These are phyloP conservation scores for Hesperophylax magnus DNA, from an alignment of 1,140 invertebrate genomes.

Conservation along the genomic window DNA sequence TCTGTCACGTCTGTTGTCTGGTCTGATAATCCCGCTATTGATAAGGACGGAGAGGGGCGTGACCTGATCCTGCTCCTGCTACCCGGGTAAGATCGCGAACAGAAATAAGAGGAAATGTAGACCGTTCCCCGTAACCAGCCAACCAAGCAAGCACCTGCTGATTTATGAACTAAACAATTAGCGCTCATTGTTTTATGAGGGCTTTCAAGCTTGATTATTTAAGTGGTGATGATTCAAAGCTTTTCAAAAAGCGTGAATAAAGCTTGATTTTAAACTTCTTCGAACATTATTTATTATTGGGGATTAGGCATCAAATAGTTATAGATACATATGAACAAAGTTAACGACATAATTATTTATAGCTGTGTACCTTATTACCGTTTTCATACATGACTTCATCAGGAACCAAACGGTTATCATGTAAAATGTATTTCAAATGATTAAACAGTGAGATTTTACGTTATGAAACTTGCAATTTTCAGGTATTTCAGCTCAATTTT, in stretches of 20 bases:
- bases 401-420: too few relatives aligned
- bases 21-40: slow-evolving; percentile 29
- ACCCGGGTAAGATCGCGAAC: neutral
- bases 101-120: neutral
- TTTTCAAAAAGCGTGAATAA: neutral
- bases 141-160: neutral
- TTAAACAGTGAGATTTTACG: too few relatives aligned
- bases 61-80: neutral
- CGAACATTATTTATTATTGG: neutral
- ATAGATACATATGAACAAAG: neutral
- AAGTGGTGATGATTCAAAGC: neutral
- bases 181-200: neutral
- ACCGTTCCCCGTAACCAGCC: neutral
- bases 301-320: neutral
- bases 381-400: too few relatives aligned
- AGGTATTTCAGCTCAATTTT: too few relatives aligned
- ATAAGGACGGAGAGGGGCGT: slow-evolving; percentile 14
- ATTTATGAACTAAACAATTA: slow-evolving; percentile 28
- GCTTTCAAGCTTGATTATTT: neutral
- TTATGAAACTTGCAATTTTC: too few relatives aligned
- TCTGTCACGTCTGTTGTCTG: slow-evolving; percentile 27
- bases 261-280: neutral
- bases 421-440: too few relatives aligned
- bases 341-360: neutral
- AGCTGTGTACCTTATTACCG: neutral